Evolutionary conservation across 2,797 vertebrate species (phyloP), one percentile per base, ranked within the genome.

Genomic region (Gymnodraco acuticeps): DNA sequence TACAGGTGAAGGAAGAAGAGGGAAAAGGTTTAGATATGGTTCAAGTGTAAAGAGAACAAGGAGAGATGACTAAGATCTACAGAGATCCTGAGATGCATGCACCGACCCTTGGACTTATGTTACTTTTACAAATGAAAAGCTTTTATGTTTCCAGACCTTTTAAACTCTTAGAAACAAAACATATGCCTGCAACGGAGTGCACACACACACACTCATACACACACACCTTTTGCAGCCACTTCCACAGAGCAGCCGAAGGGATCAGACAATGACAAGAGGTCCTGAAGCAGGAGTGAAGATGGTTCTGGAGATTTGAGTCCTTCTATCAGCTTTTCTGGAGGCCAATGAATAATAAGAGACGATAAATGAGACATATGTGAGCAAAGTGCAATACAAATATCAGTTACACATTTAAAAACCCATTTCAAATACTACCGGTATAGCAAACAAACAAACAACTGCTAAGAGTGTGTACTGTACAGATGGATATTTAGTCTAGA

Each of bases 271-370:
- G 97, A 97, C 91, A 99, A 94, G 83, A 99, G 95, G 80, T 99
- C 97, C 8, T 97, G 97, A 76, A 99, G 97, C 94, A 99, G 95
- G 69, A 99, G 97, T 1, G 97, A 96, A 17, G 97, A 95, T 45
- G 96, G 95, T 83, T 99, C 98, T 47, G 98, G 98, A 94, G 98
- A 99, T 94, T 98, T 99, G 80, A 99, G 96, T 84, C 98, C 98
- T 94, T 99, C 98, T 78, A 99, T 99, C 91, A 99, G 95, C 92
- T 99, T 99, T 92, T 98, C 98, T 99, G 89, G 81, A 93, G 81
- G 52, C 72, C 86, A 83, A 19, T 9, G 11, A 48, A 52, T 14
- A 77, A 19, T 5, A 71, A 15, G 27, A 73, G 42, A 67, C 4
- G 1, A 41, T 16, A 23, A 9, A 41, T n/a, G 41, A 77, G 19